Evolutionary conservation across 2,888 invertebrate genomes (phyloP), one percentile per base, ranked within the genome.

Genomic region (Chrysopilus asiliformis): DNA sequence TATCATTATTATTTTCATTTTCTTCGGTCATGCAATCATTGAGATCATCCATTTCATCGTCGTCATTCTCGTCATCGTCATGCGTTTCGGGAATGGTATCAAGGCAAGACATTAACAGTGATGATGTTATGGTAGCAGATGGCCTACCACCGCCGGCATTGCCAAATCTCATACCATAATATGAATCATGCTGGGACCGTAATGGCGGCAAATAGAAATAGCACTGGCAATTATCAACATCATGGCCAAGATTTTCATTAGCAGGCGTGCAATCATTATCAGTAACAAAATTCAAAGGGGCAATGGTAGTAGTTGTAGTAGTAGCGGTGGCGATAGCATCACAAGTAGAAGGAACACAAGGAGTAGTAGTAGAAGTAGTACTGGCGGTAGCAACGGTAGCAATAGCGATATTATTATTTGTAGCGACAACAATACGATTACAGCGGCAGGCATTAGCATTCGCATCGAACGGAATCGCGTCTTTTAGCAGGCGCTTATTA

Each of bases 251-350:
- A 52, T 49, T 20, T 29, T 6, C 35, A 32, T 15, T 12, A 22
- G 30, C 24, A 25, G 24, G 9, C 25, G 35, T 27, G 17, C 24
- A 14, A 17, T 24, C 31, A 34, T 26, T 34, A 27, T 26, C 17
- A 26, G 34, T 45, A 43, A 43, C 38, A 44, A 42, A 43, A 42
- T n/a, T n/a, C n/a, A n/a, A n/a, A n/a, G n/a, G n/a, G n/a, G 42
- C 43, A 43, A 41, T 46, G 39, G 36, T 36, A 40, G 42, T 43
- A 40, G 41, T 46, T 45, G 44, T 41, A 38, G 38, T 44, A 33
- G 38, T 46, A 44, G 45, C 36, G 47, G 37, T 38, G 34, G n/a
- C n/a, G n/a, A n/a, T n/a, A n/a, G n/a, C n/a, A n/a, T n/a, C n/a
- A n/a, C n/a, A n/a, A n/a, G n/a, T n/a, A n/a, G n/a, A n/a, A n/a